Base-by-base conservation (phyloP, 2,113 vertebrate genomes). In the Leuciscus idus region DNA sequence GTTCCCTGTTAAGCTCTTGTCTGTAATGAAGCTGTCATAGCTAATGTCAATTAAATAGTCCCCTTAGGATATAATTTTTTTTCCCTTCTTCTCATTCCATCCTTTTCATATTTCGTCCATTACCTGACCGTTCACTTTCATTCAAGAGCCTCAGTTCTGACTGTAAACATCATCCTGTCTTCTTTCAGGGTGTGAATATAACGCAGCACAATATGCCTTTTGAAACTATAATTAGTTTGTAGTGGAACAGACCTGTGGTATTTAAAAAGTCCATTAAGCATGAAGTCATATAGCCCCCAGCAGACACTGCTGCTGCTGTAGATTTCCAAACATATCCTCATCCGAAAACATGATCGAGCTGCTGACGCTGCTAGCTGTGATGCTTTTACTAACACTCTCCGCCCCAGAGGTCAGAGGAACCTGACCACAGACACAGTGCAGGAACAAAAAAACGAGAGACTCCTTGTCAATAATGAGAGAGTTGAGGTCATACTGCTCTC, bases 11-110 rank as follows among this genome's bases (percentile, higher is more conserved):
- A 43, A 48, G 39, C 39, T 75, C 43, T 15, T 26, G 46, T 48
- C 72, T 1, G n/a, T 75, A 75, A 75, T 75, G 95, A 96, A 95
- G 94, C 95, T 95, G 94, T 96, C 92, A 92, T 85, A 93, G 92
- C 92, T 94, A 89, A 95, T 96, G 90, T 94, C 93, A 89, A 90
- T 94, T 93, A 95, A 95, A 93, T 90, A 90, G 90, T 88, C 90
- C 88, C 17, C 55, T 64, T 19, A 68, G n/a, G 43, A 39, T 77
- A 36, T 73, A 28, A 6, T 43, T 62, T 80, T 11, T 82, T 52
- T 77, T 46, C 75, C 3, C n/a, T 85, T 39, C 50, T 62, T 84
- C 74, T 55, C 19, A 52, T 77, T 70, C 23, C 19, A 15, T 15
- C 75, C 30, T 48, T 57, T 15, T 36, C 33, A 57, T 48, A 43